Base-by-base conservation (phyloP, 2,888 invertebrate genomes). In the Laothoe populi region DNA sequence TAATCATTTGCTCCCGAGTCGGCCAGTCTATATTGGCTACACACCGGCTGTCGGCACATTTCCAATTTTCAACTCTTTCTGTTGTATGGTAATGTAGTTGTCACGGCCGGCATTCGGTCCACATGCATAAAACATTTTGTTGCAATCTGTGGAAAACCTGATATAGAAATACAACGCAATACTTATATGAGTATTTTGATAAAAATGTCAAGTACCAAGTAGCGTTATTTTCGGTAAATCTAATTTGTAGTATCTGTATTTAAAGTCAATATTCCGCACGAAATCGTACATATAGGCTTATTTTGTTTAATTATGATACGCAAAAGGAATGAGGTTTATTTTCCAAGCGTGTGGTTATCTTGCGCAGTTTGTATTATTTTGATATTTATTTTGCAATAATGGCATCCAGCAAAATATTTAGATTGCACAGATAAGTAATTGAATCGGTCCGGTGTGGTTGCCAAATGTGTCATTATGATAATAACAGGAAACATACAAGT, bases 61-160 rank as follows among this genome's bases (percentile, higher is more conserved):
- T 26, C 60, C 24, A 40, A 49, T 31, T 53, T 42, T 53, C 24
- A 23, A 49, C 42, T 35, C 45, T 58, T 40, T 40, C 46, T 40
- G 40, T 44, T 61, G 24, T 46, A 62, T 62, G 58, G 4, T 58
- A 61, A 62, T 62, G 23, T 19, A 40, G 45, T 40, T 38, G 40
- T 16, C 57, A 31, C 19, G 62, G 26, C 48, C 62, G 48, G 24
- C 62, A 35, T 60, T 53, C 60, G 24, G 58, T 40, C 48, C 19
- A 19, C 62, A 62, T 62, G 58, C 58, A 62, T 62, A 48, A 62
- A 26, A 62, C 62, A 62, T 62, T 62, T 45, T 60, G 57, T 61
- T 60, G 64, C 64, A 64, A 62, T 64, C 60, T 59, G 44, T 57
- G 61, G 26, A 45, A 19, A 48, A 58, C 58, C 58, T 57, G 35